These are phyloP conservation scores for Arothron firmamentum DNA, from an alignment of 2,113 vertebrate species.

Conservation along the genomic window DNA sequence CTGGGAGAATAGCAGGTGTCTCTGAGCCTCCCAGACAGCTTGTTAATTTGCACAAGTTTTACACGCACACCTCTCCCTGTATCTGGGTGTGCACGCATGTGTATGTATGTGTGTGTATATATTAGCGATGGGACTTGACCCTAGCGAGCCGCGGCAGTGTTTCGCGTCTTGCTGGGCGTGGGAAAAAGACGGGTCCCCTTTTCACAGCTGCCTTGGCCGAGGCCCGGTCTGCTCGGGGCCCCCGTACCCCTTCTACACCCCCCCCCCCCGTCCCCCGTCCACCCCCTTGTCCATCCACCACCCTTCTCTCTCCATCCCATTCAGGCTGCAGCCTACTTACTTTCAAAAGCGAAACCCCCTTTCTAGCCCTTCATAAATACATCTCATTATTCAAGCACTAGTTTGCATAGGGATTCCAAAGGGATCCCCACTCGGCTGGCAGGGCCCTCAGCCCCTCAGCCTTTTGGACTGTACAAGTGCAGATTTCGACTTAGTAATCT, in stretches of 20 bases:
- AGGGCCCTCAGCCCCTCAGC: slow-evolving; percentile 66
- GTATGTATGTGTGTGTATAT: slow-evolving; percentile 77
- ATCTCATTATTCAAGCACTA: slow-evolving; percentile 83
- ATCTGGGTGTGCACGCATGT: slow-evolving; percentile 50
- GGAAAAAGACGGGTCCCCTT: slow-evolving; percentile 88
- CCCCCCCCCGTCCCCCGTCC: slow-evolving; percentile 31
- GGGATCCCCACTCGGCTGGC: slow-evolving; percentile 69
- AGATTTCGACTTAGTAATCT: slow-evolving; percentile 68
- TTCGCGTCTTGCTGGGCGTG: slow-evolving; percentile 85
- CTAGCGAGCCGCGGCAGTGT: slow-evolving; percentile 77
- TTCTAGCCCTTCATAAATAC: slow-evolving; percentile 80
- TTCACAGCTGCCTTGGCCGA: slow-evolving; percentile 86
- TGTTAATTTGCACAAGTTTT: slow-evolving; percentile 77
- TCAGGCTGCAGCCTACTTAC: slow-evolving; percentile 72
- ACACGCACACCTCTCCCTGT: slow-evolving; percentile 53
- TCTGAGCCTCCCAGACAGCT: slow-evolving; percentile 70
- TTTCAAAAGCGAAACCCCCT: slow-evolving; percentile 74
- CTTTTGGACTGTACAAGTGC: slow-evolving; percentile 68
- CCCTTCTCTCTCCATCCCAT: slow-evolving; percentile 66
- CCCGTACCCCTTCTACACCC: slow-evolving; percentile 59
- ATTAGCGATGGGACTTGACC: slow-evolving; percentile 87
- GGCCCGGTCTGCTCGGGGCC: slow-evolving; percentile 79
- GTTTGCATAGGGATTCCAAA: slow-evolving; percentile 80
- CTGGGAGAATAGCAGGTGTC: slow-evolving; percentile 71
- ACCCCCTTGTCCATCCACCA: slow-evolving; percentile 43